Percentiles rank a stretch among this genome's conserved stretches.
Conservation (phyloP, 2,888 invertebrate genomes). For the Heteromurus nitidus region DNA sequence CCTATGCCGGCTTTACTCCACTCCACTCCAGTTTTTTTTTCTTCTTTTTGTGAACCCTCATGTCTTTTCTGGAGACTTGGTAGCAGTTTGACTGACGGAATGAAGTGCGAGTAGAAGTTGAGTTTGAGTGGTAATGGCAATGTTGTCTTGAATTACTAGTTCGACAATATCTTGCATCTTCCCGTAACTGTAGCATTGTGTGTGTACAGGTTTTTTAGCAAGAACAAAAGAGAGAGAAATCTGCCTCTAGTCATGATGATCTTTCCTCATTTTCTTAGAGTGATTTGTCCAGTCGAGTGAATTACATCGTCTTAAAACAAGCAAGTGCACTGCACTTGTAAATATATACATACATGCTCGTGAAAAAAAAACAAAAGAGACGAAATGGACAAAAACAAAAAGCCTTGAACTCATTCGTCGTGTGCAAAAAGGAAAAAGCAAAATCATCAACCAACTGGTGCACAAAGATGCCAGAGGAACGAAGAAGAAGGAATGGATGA, state of each 20-base stretch:
- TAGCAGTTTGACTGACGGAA: background rate
- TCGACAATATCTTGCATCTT: background rate
- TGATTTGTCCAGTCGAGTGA: constrained; percentile 60
- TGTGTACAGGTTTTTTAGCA: background rate
- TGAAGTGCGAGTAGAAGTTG: constrained; percentile 11
- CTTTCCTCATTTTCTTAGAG: constrained; percentile 42
- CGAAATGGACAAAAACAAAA: constrained; percentile 22
- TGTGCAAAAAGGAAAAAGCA: constrained; percentile 48
- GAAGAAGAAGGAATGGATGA: no score
- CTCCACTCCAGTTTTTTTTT: no score
- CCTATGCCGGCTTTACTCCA: no score
- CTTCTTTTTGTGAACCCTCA: no score
- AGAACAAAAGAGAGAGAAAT: constrained; percentile 11
- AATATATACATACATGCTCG: background rate
- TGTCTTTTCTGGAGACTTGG: constrained; percentile 42
- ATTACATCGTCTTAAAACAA: constrained; percentile 61
- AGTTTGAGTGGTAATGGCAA: background rate
- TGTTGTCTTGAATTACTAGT: constrained; percentile 39
- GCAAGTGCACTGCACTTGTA: constrained; percentile 20
- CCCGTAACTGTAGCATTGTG: background rate
- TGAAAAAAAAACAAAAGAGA: background rate
- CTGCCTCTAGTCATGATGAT: constrained; percentile 46
- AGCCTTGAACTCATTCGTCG: constrained; percentile 46
- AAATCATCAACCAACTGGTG: constrained; percentile 42
- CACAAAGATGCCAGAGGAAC: no score